Evolutionary conservation across 2,113 vertebrate genomes (phyloP), one percentile per base, ranked within the genome.

Genomic region (Embiotoca jacksoni): DNA sequence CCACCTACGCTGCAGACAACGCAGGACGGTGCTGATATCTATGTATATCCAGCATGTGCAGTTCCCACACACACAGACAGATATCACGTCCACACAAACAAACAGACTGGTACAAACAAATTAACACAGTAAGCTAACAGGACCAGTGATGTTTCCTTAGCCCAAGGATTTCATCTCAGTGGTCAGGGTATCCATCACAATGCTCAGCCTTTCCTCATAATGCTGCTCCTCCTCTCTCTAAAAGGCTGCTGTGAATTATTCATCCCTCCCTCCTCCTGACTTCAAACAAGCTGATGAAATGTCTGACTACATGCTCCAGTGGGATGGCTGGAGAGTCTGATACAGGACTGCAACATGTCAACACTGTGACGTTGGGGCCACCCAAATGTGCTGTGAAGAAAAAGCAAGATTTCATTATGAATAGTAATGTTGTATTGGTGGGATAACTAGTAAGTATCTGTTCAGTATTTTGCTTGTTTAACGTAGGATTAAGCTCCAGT

Each of bases 201-300:
- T 8, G 8, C 52, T 61, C 30, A 69, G 70, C 58, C 31, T 61
- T 60, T 75, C 44, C 41, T n/a, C 33, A 36, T 76, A 54, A 80
- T 36, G 49, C 55, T 66, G 68, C 36, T 55, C 39, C 15, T 81
- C 31, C 49, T 67, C 59, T 62, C 46, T 56, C 47, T 67, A 74
- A 71, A 86, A 66, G 31, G 52, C 32, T 47, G 39, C 10, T 33
- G 66, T 89, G 71, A 92, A 88, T 84, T 84, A 87, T 91, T 88
- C 46, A 82, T 78, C 37, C 61, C 31, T 54, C 10, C 49, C 16
- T 14, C n/a, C 57, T 66, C 44, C 81, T 67, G 57, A 50, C 44
- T 35, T 64, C 57, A 65, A 61, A 85, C 41, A 60, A 75, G 70
- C 73, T 58, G 41, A 70, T 59, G 39, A 80, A 80, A 70, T 5